Evolutionary conservation across 2,113 vertebrate species (phyloP), one percentile per base, ranked within the genome.

Genomic region (Cervus canadensis): DNA sequence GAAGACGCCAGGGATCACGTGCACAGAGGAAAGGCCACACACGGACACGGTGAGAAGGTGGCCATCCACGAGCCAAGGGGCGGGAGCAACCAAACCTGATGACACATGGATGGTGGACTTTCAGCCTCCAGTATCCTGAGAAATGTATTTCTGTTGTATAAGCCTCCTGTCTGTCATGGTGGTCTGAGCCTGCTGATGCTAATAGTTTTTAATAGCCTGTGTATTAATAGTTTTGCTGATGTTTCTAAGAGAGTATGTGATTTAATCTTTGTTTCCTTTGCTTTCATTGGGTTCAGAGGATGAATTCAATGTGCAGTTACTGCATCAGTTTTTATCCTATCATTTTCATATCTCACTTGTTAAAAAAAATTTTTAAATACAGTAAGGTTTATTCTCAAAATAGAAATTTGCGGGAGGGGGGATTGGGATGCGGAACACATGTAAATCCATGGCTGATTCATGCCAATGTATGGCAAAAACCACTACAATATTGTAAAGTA

Each of bases 1-100:
- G 40, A 43, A 33, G 33, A 62, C 21, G 0, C 3, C 4, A 19
- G 57, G 40, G 59, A 3, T 33, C 48, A 36, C 0, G 3, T 12
- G 15, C 1, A 0, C 54, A 6, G 21, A 33, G 25, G 43, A 7
- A 67, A 33, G 79, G 2, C 64, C 28, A 0, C 3, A 2, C 3
- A 23, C 48, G 5, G 52, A 60, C 5, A 4, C 2, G 7, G 33
- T 0, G 54, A 62, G 64, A 16, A 57, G 13, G 6, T 0, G 36
- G 17, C 60, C 6, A 0, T 1, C 52, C 6, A 11, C 12, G 25
- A 50, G 36, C n/a, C 84, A 33, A 40, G 6, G 19, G 64, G 33
- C 43, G 1, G 45, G 45, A 23, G 59, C 59, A 52, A 40, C 11
- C 60, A 30, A 9, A 5, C 16, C n/a, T 25, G 64, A 7, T 1